These are phyloP conservation scores for Lophius americanus DNA, from an alignment of 2,797 vertebrate species.

Conservation along the genomic window DNA sequence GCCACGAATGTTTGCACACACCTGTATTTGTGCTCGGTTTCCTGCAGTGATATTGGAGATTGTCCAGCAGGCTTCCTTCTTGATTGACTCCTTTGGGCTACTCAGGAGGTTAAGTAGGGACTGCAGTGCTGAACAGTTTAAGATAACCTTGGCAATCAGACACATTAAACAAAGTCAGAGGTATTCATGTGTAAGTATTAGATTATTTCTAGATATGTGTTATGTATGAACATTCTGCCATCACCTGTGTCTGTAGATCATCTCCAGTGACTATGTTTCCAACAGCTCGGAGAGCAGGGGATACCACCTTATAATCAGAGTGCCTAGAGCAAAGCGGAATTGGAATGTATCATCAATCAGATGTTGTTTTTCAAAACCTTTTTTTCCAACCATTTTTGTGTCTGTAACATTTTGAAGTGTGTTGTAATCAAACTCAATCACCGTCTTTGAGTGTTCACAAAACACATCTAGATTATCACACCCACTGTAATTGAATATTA, in stretches of 20 bases:
- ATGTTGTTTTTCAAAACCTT: not conserved
- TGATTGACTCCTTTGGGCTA: constrained; percentile 95
- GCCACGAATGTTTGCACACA: constrained; percentile 43
- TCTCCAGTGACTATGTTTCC: constrained; percentile 98
- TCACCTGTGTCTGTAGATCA: constrained; percentile 96
- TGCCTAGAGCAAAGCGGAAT: constrained; percentile 81
- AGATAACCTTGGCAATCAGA: constrained; percentile 85
- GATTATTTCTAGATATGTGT: not conserved
- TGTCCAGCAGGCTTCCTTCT: constrained; percentile 97
- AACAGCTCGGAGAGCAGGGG: constrained; percentile 93
- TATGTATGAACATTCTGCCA: not conserved
- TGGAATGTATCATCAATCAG: not conserved
- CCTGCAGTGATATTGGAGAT: constrained; percentile 98
- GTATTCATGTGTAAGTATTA: not conserved
- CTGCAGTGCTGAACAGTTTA: constrained; percentile 95
- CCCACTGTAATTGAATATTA: not conserved
- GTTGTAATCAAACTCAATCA: not conserved
- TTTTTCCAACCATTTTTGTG: too few relatives aligned
- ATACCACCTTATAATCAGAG: constrained; percentile 96
- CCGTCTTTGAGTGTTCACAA: not conserved
- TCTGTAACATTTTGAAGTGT: not conserved
- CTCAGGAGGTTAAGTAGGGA: constrained; percentile 93
- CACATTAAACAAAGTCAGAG: constrained; percentile 18
- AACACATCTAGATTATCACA: constrained; percentile 7
- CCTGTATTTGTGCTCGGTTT: constrained; percentile 96